phyloP scores from a whole-genome alignment of 2,113 vertebrate species.

The Callorhinus ursinus region DNA sequence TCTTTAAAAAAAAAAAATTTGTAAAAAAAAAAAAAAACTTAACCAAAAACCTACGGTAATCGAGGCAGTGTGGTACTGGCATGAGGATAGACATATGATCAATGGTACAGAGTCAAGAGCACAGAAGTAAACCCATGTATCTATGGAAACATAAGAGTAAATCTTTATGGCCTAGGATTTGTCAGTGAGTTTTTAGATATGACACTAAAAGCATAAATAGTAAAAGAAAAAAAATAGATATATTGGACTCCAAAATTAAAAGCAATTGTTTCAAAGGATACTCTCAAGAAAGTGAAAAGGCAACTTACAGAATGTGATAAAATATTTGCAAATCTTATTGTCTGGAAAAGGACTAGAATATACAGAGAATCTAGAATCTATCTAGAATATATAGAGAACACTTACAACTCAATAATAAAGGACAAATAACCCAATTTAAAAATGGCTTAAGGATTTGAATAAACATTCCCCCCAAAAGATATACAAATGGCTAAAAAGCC shows the following conservation, averaged over 20 bases:
- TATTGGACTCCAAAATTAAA: background rate
- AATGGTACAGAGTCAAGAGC: background rate
- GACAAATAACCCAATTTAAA: background rate
- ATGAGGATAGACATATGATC: background rate
- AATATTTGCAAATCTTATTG: background rate
- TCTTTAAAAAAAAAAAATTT: too few species aligned
- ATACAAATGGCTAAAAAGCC: background rate
- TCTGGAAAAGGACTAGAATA: background rate
- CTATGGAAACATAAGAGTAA: background rate
- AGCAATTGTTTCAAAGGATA: background rate
- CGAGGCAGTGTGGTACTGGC: background rate
- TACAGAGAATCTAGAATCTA: background rate
- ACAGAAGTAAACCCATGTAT: background rate
- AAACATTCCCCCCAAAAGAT: background rate
- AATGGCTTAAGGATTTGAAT: background rate
- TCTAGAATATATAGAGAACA: background rate
- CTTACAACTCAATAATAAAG: background rate
- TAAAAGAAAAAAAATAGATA: background rate
- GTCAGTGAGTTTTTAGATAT: background rate
- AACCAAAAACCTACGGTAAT: background rate
- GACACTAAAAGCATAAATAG: background rate
- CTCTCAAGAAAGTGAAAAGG: background rate
- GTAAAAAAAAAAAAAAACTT: too few species aligned
- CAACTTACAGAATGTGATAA: background rate
- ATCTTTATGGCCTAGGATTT: background rate